phyloP scores from a whole-genome alignment of 2,888 invertebrate species.

The Drosophila formosana region DNA sequence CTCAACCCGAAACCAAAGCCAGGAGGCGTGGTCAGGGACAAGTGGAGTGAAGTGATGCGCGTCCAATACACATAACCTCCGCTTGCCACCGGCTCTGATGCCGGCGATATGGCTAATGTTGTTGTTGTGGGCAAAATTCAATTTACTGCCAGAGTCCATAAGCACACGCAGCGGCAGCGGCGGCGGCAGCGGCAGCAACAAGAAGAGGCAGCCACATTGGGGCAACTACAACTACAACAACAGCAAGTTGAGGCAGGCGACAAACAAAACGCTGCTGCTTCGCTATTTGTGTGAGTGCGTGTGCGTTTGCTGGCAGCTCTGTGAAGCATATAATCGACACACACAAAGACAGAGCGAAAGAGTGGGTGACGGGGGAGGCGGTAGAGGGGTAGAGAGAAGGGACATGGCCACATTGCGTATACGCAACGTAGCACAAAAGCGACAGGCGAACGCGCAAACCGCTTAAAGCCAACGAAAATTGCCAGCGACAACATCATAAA shows the following conservation, averaged over 20 bases:
- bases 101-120: slow-evolving; percentile 73
- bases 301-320: slow-evolving; percentile 68
- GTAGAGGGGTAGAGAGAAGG: not conserved
- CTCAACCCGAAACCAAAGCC: slow-evolving; percentile 1
- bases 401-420: slow-evolving; percentile 64
- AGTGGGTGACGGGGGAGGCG: not conserved
- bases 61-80: slow-evolving; percentile 29
- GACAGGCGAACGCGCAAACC: slow-evolving; percentile 64
- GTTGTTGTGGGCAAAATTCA: slow-evolving; percentile 78
- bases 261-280: slow-evolving; percentile 50
- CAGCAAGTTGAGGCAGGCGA: slow-evolving; percentile 21
- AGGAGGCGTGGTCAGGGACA: not conserved
- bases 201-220: slow-evolving; percentile 14
- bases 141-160: slow-evolving; percentile 78
- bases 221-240: slow-evolving; percentile 17
- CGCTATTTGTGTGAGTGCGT: slow-evolving; percentile 51
- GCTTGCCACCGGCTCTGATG: slow-evolving; percentile 18
- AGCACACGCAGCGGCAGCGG: slow-evolving; percentile 36
- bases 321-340: slow-evolving; percentile 73
- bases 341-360: slow-evolving; percentile 9
- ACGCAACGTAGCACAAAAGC: slow-evolving; percentile 64
- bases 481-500: slow-evolving; percentile 77
- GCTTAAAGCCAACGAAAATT: slow-evolving; percentile 77
- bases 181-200: slow-evolving; percentile 24
- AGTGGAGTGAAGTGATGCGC: not conserved